Percentiles rank a stretch among this genome's conserved stretches.
phyloP scores from a whole-genome alignment of 2,888 invertebrate genomes.

The Phortica magna region DNA sequence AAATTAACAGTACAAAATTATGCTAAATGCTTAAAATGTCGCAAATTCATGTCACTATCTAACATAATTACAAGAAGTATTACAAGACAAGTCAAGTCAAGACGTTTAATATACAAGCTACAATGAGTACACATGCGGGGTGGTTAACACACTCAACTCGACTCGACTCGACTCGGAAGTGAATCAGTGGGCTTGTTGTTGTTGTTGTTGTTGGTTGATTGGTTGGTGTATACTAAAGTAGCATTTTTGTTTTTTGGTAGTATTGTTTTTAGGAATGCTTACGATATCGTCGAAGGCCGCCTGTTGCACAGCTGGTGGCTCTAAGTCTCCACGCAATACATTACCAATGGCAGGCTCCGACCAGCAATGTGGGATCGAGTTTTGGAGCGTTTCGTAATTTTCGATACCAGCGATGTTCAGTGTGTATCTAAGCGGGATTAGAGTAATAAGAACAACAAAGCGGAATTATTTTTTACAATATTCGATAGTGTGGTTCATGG shows the following conservation, averaged over 20 bases:
- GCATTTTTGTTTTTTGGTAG: background rate
- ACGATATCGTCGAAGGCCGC: conserved; percentile 90
- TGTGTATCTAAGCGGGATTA: conserved; percentile 78
- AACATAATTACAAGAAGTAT: background rate
- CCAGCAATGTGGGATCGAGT: conserved; percentile 86
- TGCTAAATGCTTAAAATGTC: conserved; percentile 56
- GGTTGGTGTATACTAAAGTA: background rate
- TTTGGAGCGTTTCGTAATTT: conserved; percentile 85
- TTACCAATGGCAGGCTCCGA: conserved; percentile 84
- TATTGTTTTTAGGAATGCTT: conserved; percentile 54
- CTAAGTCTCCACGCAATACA: conserved; percentile 82
- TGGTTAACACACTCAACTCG: background rate
- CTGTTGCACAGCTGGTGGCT: conserved; percentile 90
- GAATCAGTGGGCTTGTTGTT: background rate
- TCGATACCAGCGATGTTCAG: conserved; percentile 90
- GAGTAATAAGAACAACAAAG: background rate
- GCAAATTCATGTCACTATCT: conserved; percentile 15
- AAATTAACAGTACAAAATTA: no score
- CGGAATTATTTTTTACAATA: background rate
- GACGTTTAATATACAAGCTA: background rate
- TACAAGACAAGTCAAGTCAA: background rate
- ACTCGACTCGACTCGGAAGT: background rate
- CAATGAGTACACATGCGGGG: conserved; percentile 14
- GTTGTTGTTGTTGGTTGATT: background rate
- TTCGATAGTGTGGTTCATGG: background rate